Conservation (phyloP, 37 sponge, comb jelly and placozoan genomes). For the Aphrocallistes beatrix region DNA sequence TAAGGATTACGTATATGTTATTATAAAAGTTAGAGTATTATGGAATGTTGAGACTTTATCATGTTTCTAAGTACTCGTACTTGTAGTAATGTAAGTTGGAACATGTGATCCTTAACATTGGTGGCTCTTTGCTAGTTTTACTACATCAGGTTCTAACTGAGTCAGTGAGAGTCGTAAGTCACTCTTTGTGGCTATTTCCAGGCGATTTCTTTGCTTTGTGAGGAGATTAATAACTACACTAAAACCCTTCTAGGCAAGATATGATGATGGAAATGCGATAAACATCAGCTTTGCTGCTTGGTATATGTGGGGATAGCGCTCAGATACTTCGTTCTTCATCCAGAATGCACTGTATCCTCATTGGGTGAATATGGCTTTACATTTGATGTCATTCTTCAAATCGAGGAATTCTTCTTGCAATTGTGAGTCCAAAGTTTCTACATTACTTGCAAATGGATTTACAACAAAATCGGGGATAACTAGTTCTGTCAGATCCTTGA, state of each 20-base stretch:
- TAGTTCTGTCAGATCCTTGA: not conserved
- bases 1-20: too few species aligned
- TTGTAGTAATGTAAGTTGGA: not conserved
- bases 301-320: not conserved
- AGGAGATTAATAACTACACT: not conserved
- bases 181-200: not conserved
- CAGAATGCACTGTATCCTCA: too few species aligned
- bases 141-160: not conserved
- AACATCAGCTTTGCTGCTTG: not conserved
- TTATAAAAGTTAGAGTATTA: too few species aligned
- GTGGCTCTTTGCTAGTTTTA: not conserved
- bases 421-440: not conserved
- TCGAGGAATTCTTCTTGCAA: not conserved
- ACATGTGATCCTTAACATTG: not conserved
- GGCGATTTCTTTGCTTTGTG: not conserved
- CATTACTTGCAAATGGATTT: not conserved
- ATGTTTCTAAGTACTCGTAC: too few species aligned
- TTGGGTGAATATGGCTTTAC: not conserved
- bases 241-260: not conserved
- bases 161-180: not conserved
- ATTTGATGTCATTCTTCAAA: not conserved
- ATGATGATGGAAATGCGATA: not conserved
- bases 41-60: too few species aligned
- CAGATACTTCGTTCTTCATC: constrained; percentile 5
- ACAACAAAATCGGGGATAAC: not conserved